Evolutionary conservation across 2,797 vertebrate genomes (phyloP), one percentile per base, ranked within the genome.

Genomic region (Melopsittacus undulatus): DNA sequence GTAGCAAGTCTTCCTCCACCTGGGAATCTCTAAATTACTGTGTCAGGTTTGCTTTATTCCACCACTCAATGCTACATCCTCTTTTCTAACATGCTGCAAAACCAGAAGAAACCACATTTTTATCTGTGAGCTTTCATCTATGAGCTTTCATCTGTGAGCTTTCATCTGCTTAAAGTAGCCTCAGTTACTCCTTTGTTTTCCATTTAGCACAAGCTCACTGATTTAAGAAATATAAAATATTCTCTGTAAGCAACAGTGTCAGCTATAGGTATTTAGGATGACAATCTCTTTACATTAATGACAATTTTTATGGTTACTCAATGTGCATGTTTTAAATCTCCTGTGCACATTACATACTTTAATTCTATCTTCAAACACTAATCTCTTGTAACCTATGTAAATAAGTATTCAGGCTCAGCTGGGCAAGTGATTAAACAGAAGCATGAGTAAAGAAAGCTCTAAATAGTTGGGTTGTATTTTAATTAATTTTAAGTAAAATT

Each of bases 401-500:
- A 80, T 78, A 93, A 84, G 74, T 48, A 86, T 87, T 91, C 94
- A 90, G 72, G 73, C 51, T 69, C 75, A 51, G 78, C 76, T 90
- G 48, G 36, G 49, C 70, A 57, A 30, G 62, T 82, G 88, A 96
- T 94, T 92, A 89, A 90, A 84, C 61, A 54, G 63, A 87, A 95
- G 90, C 88, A 92, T 67, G 70, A 94, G 78, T 80, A 91, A 93
- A 96, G 77, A 91, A 93, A 96, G 77, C 38, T 67, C 42, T 76
- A 89, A 89, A 77, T 85, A 89, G 92, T 48, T 83, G 42, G 54
- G 38, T n/a, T 85, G 74, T 40, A 80, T 88, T 92, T 95, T 64
- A 95, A 92, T 93, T 82, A 73, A 87, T 85, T 94, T 81, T 83
- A 93, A 85, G 81, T 85, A 91, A 93, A 91, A 92, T 80, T 80